Evolutionary conservation across 2,797 vertebrate species (phyloP).

Genomic region (Eidolon dupreanum): DNA sequence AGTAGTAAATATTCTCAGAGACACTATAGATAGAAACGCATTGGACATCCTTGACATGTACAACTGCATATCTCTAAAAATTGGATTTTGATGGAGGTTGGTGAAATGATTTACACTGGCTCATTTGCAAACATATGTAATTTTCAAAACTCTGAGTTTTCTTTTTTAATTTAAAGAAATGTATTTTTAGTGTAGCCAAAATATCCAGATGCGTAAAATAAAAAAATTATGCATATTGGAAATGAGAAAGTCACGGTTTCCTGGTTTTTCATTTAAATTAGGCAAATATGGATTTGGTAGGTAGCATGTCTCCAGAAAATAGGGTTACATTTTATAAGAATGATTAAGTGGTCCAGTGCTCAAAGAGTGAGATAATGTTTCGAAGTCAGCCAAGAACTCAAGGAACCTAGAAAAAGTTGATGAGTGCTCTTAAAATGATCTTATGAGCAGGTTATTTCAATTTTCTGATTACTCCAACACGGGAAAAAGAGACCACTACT

Average conservation of each 20-base stretch:
- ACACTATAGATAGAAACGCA: background rate
- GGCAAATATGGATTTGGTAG: conserved; percentile 53
- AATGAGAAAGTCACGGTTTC: background rate
- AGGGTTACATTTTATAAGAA: conserved; percentile 74
- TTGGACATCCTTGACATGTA: background rate
- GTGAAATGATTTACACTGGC: background rate
- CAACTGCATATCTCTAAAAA: conserved; percentile 10
- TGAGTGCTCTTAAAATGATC: conserved; percentile 52
- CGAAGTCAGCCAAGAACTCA: conserved; percentile 62
- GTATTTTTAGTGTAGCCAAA: conserved; percentile 53
- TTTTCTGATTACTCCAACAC: background rate
- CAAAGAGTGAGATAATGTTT: conserved; percentile 56
- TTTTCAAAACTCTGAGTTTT: conserved; percentile 38
- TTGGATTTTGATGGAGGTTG: background rate
- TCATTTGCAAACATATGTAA: conserved; percentile 19
- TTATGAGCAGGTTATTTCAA: background rate
- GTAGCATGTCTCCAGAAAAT: conserved; percentile 58
- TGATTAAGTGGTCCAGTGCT: conserved; percentile 62
- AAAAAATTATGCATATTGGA: conserved; percentile 51
- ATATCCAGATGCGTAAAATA: conserved; percentile 43
- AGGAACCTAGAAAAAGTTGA: conserved; percentile 69
- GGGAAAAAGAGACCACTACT: conserved; percentile 82
- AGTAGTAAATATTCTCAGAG: background rate
- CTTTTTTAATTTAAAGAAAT: conserved; percentile 38
- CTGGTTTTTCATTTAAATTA: conserved; percentile 73